phyloP scores from a whole-genome alignment of 1,140 invertebrate species.

The Plodia interpunctella region DNA sequence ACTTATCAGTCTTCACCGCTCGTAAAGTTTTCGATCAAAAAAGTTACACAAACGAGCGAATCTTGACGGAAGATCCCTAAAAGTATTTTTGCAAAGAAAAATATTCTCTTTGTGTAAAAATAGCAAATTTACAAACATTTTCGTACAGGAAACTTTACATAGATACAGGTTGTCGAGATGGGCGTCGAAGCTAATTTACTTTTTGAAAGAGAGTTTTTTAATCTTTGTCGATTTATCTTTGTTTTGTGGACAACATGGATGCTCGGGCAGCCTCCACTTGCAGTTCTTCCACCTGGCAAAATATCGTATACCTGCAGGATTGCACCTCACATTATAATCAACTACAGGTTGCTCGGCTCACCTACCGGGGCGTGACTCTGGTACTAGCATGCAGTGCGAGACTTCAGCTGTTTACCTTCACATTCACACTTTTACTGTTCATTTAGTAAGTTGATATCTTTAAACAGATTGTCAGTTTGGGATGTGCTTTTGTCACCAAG shows the following conservation, averaged over 20 bases:
- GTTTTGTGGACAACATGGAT: slow-evolving; percentile 77
- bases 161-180: slow-evolving; percentile 52
- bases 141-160: slow-evolving; percentile 66
- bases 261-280: slow-evolving; percentile 81
- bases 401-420: slow-evolving; percentile 11
- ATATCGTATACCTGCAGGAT: slow-evolving; percentile 85
- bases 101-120: slow-evolving; percentile 68
- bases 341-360: slow-evolving; percentile 65
- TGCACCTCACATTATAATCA: slow-evolving; percentile 75
- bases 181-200: slow-evolving; percentile 68
- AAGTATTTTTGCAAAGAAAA: slow-evolving; percentile 56
- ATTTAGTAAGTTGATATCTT: too few relatives aligned
- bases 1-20: slow-evolving; percentile 74
- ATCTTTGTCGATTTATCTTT: slow-evolving; percentile 74
- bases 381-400: slow-evolving; percentile 58
- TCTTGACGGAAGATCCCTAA: slow-evolving; percentile 57
- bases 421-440: neutral
- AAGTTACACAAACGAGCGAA: slow-evolving; percentile 56
- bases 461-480: slow-evolving; percentile 13
- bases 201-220: slow-evolving; percentile 72
- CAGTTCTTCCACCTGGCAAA: slow-evolving; percentile 87
- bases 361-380: slow-evolving; percentile 48
- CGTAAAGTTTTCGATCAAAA: slow-evolving; percentile 63
- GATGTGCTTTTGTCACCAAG: slow-evolving; percentile 19
- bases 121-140: slow-evolving; percentile 71